Base-by-base conservation (phyloP, 1,140 invertebrate genomes). In the Tetragonula clypearis region DNA sequence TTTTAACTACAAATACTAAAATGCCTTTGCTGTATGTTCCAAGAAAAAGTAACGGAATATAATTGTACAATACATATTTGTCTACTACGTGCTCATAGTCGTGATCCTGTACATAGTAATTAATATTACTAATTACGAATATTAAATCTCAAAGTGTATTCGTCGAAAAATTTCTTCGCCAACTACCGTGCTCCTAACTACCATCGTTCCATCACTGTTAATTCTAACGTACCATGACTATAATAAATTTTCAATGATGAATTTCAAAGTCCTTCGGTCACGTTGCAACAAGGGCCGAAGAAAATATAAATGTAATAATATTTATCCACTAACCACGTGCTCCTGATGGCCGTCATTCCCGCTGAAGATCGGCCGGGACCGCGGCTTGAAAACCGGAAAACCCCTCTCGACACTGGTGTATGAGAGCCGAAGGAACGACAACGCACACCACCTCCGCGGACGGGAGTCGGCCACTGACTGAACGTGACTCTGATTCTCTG, bases 391-490 rank as follows among this genome's bases (percentile, higher is more conserved):
- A 79, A 82, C 85, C 79, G 82, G 76, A 83, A 86, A 82, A 89
- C 49, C 80, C 69, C 65, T 83, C 62, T 90, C 72, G 68, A 78
- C 79, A 89, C 86, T 85, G 71, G 66, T 74, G 66, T 74, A 17
- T 66, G 62, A 76, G 66, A 86, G 35, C 74, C 79, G 68, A 88
- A 89, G 72, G 72, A 89, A 82, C 82, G 71, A 84, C 84, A 84
- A 90, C 90, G 83, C 90, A 86, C 91, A 92, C 91, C 91, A 94
- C 94, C 93, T 92, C 85, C 93, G 88, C 93, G 90, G 88, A 91
- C 93, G 92, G 91, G 91, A 93, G 94, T 94, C 93, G 93, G 93
- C 90, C 93, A 93, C 92, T 93, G 93, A 95, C 94, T 95, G 93
- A 92, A 92, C 90, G 87, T 86, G 86, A 90, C 90, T 90, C 87